Base-by-base conservation (phyloP, 64 coral and sea anemone species). In the Anthopleura sola region DNA sequence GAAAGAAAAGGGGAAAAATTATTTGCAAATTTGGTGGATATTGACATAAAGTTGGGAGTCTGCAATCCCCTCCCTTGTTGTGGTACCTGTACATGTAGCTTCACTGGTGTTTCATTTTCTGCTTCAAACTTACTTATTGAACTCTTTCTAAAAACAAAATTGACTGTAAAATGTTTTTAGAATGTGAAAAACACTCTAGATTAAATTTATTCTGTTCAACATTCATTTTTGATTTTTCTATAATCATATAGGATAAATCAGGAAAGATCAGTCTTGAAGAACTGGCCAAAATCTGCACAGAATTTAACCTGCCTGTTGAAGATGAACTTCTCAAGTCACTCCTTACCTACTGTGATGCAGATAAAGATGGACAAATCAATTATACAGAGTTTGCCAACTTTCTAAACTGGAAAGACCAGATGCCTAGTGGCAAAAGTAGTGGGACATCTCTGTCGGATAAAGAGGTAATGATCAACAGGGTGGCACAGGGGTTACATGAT, bases 341-440 rank as follows among this genome's bases (percentile, higher is more conserved):
- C 49, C 60, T 99, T 15, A 74, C 47, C 44, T 94, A 94, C 60
- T 99, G 97, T 82, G 97, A 99, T 68, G 88, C 90, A 46, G 97
- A 99, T 37, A 88, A 91, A 37, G 93, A 94, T 85, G 93, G 89
- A 51, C 92, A 99, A 75, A 99, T 99, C 26, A 85, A 95, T 76
- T 99, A 99, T 37, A 83, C 88, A 51, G 92, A 99, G 66, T 99
- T 99, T 91, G 86, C 92, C 37, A 98, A 98, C 77, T 98, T 98
- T 86, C 60, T 98, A 0, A 98, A 98, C 68, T 98, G 95, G 95
- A 91, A 98, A 87, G 90, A 94, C 85, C 86, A 91, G 75, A 94
- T 91, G 92, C 86, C 86, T 21, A 39, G 36, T 46, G 33, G 75
- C 36, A 77, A 77, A 77, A 77, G 37, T 14, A 77, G 11, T 37